phyloP scores from a whole-genome alignment of 2,797 vertebrate genomes.

The Chrysocyon brachyurus region DNA sequence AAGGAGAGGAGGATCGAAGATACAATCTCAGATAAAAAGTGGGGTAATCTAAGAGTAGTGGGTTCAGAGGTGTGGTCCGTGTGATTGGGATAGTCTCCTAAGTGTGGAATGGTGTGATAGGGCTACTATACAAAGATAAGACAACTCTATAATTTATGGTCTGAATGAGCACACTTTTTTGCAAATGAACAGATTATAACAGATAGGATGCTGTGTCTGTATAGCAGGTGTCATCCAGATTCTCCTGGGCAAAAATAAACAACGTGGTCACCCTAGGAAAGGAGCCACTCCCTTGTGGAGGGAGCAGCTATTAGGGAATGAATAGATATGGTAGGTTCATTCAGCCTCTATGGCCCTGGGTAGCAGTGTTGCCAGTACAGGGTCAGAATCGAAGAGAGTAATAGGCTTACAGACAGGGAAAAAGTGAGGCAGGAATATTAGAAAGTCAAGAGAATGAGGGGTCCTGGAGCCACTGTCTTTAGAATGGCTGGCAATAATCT shows the following conservation, averaged over 20 bases:
- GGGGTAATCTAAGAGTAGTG: background rate
- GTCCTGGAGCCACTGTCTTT: background rate
- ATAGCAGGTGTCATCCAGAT: background rate
- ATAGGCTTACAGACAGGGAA: background rate
- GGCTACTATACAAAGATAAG: background rate
- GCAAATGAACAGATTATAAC: background rate
- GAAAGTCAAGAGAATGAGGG: background rate
- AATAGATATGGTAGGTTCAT: too few species aligned
- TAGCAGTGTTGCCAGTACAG: background rate
- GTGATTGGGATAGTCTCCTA: accelerated
- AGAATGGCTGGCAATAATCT: background rate
- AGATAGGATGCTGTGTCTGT: background rate
- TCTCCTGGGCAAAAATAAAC: background rate
- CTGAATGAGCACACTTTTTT: background rate
- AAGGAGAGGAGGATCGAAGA: background rate
- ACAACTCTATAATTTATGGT: background rate
- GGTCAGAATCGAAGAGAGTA: background rate
- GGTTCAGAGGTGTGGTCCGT: background rate
- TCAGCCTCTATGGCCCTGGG: background rate
- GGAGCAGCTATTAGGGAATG: background rate
- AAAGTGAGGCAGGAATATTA: background rate
- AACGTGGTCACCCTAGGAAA: background rate
- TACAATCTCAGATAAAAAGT: background rate
- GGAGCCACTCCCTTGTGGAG: background rate
- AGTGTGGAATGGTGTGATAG: background rate